Conservation (phyloP, 2,888 invertebrate species). For the Eugnorisma glareosa region DNA sequence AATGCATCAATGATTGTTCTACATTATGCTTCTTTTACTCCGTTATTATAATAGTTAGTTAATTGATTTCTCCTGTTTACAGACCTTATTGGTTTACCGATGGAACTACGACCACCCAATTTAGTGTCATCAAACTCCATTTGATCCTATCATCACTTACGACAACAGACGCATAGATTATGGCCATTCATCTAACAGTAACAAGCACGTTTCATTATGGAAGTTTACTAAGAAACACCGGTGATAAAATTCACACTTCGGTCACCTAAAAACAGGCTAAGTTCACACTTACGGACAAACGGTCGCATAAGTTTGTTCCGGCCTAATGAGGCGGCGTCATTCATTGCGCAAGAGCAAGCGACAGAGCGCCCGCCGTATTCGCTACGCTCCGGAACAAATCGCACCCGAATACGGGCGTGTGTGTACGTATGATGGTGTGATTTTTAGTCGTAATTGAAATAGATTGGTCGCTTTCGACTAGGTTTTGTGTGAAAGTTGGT, state of each 20-base stretch:
- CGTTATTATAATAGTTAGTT: too few species aligned
- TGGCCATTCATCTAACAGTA: slow-evolving; percentile 20
- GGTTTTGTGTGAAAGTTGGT: slow-evolving; percentile 46
- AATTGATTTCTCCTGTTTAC: not conserved
- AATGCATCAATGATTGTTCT: not conserved
- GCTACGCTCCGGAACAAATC: slow-evolving; percentile 87
- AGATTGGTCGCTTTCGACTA: slow-evolving; percentile 58
- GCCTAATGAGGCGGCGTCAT: slow-evolving; percentile 85
- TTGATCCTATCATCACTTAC: slow-evolving; percentile 34
- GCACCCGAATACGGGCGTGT: slow-evolving; percentile 83
- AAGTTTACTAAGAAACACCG: slow-evolving; percentile 48
- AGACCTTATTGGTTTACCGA: not conserved
- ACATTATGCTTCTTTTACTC: not conserved
- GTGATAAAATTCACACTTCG: slow-evolving; percentile 55
- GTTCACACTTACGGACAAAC: slow-evolving; percentile 64
- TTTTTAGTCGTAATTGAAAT: slow-evolving; percentile 73
- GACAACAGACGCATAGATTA: slow-evolving; percentile 39
- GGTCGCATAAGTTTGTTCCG: slow-evolving; percentile 80
- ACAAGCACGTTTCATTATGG: slow-evolving; percentile 21
- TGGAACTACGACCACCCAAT: slow-evolving; percentile 40
- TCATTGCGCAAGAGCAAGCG: slow-evolving; percentile 84
- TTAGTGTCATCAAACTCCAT: slow-evolving; percentile 11
- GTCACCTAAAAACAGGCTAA: slow-evolving; percentile 57
- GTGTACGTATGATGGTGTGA: slow-evolving; percentile 77
- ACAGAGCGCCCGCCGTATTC: slow-evolving; percentile 83